phyloP scores from a whole-genome alignment of 2,113 vertebrate species.

The Xiphophorus couchianus region DNA sequence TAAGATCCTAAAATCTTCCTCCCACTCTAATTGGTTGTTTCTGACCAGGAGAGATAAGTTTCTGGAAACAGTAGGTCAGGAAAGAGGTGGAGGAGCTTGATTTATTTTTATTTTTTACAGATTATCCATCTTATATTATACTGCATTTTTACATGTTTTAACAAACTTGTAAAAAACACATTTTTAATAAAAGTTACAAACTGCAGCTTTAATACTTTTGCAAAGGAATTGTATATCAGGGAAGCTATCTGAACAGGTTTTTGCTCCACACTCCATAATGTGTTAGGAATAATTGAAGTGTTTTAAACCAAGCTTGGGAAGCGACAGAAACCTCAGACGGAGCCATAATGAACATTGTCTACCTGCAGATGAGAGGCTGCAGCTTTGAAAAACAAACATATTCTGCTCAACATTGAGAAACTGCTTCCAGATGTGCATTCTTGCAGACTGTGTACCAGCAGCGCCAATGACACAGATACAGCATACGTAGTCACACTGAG shows the following conservation, averaged over 20 bases:
- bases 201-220: too few species aligned
- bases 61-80: too few species aligned
- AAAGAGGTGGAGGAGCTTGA: too few species aligned
- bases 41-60: too few species aligned
- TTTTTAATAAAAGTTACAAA: too few species aligned
- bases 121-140: too few species aligned
- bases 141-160: too few species aligned
- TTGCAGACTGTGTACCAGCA: conserved; percentile 19
- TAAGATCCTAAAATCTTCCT: too few species aligned
- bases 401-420: background rate
- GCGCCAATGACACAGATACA: conserved; percentile 27
- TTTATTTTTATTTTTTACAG: too few species aligned
- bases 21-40: too few species aligned
- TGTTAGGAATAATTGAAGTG: background rate
- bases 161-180: too few species aligned
- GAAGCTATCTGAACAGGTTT: background rate
- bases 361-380: conserved; percentile 6
- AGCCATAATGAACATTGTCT: background rate
- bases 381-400: conserved; percentile 11
- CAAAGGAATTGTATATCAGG: background rate
- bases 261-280: background rate
- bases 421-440: conserved; percentile 22
- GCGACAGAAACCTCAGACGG: background rate
- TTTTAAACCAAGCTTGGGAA: background rate
- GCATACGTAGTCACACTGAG: conserved; percentile 10